Percentiles rank a stretch among this genome's conserved stretches.
Conservation (phyloP, 2,888 invertebrate genomes). For the Scelioninae gen. 2 region DNA sequence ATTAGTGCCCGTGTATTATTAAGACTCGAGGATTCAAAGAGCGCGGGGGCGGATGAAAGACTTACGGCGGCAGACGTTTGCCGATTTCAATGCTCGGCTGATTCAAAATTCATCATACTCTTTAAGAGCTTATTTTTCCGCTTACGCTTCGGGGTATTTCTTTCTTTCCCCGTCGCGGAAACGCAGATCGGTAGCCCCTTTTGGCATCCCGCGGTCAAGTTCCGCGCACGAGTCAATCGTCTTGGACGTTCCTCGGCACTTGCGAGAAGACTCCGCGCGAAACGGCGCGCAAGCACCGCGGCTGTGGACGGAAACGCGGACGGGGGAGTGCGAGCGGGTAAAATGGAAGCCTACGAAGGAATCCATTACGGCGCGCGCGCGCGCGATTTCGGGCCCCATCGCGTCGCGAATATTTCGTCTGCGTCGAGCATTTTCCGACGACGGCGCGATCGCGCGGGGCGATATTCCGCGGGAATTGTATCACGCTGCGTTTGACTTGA, state of each 20-base stretch:
- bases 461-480: constrained; percentile 72
- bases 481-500: constrained; percentile 74
- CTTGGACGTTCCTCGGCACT: constrained; percentile 7
- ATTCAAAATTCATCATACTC: constrained; percentile 76
- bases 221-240: constrained; percentile 42
- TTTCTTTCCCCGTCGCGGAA: constrained; percentile 64
- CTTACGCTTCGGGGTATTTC: constrained; percentile 74
- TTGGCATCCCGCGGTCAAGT: constrained; percentile 55
- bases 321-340: constrained; percentile 27
- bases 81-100: constrained; percentile 73
- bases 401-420: constrained; percentile 28
- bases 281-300: too few relatives aligned
- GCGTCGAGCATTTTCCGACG: constrained; percentile 61
- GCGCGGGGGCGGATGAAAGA: constrained; percentile 65
- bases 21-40: constrained; percentile 72
- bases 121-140: constrained; percentile 75
- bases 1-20: constrained; percentile 75
- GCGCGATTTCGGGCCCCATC: constrained; percentile 30
- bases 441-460: constrained; percentile 71
- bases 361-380: constrained; percentile 51
- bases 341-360: constrained; percentile 49
- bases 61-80: constrained; percentile 73
- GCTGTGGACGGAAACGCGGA: neutral
- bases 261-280: too few relatives aligned
- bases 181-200: constrained; percentile 65